phyloP scores from a whole-genome alignment of 2,113 vertebrate genomes.

The Hypomesus transpacificus region DNA sequence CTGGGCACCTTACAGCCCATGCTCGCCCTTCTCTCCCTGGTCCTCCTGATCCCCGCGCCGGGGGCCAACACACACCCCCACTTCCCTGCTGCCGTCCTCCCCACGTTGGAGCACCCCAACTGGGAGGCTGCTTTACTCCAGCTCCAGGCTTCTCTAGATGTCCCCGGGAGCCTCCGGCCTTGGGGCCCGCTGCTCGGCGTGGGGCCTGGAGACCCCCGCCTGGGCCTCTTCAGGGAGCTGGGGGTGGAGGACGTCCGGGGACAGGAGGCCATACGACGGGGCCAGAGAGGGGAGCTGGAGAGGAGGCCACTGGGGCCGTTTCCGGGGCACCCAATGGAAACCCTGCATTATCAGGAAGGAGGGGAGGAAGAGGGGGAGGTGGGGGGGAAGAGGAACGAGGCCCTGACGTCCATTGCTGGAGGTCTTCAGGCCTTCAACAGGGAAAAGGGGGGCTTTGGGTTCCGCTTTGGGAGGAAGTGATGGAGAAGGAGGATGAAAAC shows the following conservation, averaged over 20 bases:
- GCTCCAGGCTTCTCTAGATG: constrained; percentile 38
- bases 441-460: constrained; percentile 73
- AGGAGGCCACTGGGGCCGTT: constrained; percentile 22
- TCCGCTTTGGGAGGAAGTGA: constrained; percentile 69
- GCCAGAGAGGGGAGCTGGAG: constrained; percentile 40
- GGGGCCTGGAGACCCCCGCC: not conserved
- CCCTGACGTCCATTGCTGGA: constrained; percentile 65
- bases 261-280: constrained; percentile 26
- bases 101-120: constrained; percentile 24
- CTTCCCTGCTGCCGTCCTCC: constrained; percentile 6
- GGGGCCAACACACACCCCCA: constrained; percentile 23
- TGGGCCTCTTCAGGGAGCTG: constrained; percentile 6
- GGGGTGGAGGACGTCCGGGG: constrained; percentile 7
- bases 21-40: constrained; percentile 49
- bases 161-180: constrained; percentile 1
- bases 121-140: constrained; percentile 44
- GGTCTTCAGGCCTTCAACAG: constrained; percentile 69
- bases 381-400: constrained; percentile 52
- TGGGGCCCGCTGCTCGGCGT: not conserved
- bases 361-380: constrained; percentile 36
- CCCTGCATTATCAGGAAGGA: constrained; percentile 40
- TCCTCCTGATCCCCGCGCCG: constrained; percentile 42
- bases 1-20: constrained; percentile 26
- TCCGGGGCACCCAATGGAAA: constrained; percentile 31
- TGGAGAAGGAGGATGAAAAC: constrained; percentile 17